Percentiles rank a stretch among this genome's conserved stretches.
Evolutionary conservation across 2,113 vertebrate species (phyloP).

Genomic region (Pomatorhinus ruficollis): DNA sequence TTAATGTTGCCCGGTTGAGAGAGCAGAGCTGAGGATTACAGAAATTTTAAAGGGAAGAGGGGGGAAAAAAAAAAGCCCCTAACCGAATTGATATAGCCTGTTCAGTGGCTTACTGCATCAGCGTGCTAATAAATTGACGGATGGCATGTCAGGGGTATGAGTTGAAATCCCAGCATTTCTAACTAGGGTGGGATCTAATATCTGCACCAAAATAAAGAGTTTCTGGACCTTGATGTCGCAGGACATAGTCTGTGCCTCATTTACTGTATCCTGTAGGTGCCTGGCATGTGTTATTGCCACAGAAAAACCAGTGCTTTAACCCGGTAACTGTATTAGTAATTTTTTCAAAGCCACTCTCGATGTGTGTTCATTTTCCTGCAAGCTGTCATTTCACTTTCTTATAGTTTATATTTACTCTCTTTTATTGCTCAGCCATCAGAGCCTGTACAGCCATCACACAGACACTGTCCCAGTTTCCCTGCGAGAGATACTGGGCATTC

Average conservation of each 20-base stretch:
- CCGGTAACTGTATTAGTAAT: slow-evolving; percentile 61
- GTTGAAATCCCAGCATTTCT: slow-evolving; percentile 78
- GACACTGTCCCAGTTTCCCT: slow-evolving; percentile 52
- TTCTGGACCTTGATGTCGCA: slow-evolving; percentile 74
- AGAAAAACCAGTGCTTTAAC: slow-evolving; percentile 65
- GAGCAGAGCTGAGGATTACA: slow-evolving; percentile 85
- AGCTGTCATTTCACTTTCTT: slow-evolving; percentile 52
- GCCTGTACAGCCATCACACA: neutral
- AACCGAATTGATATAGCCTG: slow-evolving; percentile 77
- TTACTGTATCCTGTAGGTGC: slow-evolving; percentile 45
- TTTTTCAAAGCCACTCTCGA: slow-evolving; percentile 44
- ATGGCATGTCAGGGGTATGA: slow-evolving; percentile 78
- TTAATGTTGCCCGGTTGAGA: slow-evolving; percentile 88
- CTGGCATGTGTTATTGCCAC: slow-evolving; percentile 58
- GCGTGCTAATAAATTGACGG: slow-evolving; percentile 84
- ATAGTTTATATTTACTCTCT: slow-evolving; percentile 15
- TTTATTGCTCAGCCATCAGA: neutral
- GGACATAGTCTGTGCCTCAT: slow-evolving; percentile 66
- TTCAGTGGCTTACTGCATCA: slow-evolving; percentile 79
- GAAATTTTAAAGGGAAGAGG: slow-evolving; percentile 77
- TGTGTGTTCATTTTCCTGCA: slow-evolving; percentile 22
- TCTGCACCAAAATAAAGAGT: slow-evolving; percentile 74
- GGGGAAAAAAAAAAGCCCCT: neutral
- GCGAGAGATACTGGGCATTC: slow-evolving; percentile 5
- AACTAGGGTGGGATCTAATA: slow-evolving; percentile 72